phyloP scores from a whole-genome alignment of 1,140 invertebrate species.

The Pentalonia nigronervosa region DNA sequence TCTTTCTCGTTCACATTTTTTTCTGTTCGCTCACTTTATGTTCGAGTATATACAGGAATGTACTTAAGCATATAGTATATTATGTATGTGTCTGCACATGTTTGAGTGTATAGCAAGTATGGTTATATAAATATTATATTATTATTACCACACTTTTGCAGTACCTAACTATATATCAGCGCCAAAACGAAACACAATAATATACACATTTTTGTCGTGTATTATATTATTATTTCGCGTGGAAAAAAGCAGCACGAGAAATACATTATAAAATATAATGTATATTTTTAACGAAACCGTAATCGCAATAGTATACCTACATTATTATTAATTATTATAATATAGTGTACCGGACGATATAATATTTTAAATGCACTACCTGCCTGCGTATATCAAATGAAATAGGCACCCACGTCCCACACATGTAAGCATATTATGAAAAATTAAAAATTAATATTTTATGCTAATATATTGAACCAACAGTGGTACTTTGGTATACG shows the following conservation, averaged over 20 bases:
- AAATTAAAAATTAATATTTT: conserved; percentile 13
- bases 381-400: not conserved
- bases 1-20: not conserved
- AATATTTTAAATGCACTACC: not conserved
- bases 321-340: conserved; percentile 1
- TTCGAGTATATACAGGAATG: not conserved
- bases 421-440: not conserved
- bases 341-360: not conserved
- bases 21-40: not conserved
- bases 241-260: not conserved
- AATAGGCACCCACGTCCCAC: not conserved
- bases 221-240: not conserved
- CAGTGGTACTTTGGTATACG: not conserved
- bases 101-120: not conserved
- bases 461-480: not conserved
- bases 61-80: not conserved
- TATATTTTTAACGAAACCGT: not conserved
- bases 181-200: not conserved
- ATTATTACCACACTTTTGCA: not conserved
- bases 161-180: not conserved
- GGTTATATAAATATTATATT: not conserved
- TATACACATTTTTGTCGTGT: not conserved
- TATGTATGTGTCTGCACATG: no score
- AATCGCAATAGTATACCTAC: not conserved
- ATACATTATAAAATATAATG: not conserved